Evolutionary conservation across 2,113 vertebrate species (phyloP).

Genomic region (Periophthalmus modestus): DNA sequence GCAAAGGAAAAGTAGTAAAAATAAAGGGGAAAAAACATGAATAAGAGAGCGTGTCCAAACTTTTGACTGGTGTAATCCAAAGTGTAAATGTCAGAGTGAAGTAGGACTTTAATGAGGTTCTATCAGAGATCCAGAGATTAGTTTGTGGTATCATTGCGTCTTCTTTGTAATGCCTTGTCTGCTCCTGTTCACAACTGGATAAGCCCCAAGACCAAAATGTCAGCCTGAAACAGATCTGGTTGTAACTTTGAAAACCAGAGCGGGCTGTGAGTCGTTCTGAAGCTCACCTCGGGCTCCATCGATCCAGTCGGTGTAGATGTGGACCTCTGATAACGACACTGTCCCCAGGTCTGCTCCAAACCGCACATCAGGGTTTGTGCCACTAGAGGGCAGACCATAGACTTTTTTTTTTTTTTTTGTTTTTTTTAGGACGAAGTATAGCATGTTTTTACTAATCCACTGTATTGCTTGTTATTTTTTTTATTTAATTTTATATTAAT

Average conservation of each 20-base stretch:
- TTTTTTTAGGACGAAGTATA: not conserved
- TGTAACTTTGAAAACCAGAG: not conserved
- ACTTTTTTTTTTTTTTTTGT: too few species aligned
- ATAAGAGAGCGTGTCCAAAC: too few species aligned
- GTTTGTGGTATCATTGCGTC: too few species aligned
- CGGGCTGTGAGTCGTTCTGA: not conserved
- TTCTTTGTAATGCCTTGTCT: not conserved
- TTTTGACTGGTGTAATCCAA: too few species aligned
- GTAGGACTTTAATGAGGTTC: too few species aligned
- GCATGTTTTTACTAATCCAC: too few species aligned
- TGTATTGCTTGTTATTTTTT: too few species aligned
- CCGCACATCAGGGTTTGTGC: not conserved
- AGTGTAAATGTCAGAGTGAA: too few species aligned
- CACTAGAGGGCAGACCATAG: not conserved
- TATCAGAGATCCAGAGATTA: too few species aligned
- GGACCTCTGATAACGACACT: not conserved
- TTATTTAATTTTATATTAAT: too few species aligned
- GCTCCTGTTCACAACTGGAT: not conserved
- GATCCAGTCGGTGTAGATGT: not conserved
- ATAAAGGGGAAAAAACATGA: too few species aligned
- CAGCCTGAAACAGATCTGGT: not conserved
- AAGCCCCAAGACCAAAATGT: not conserved
- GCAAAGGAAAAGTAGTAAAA: too few species aligned
- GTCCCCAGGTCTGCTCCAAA: not conserved
- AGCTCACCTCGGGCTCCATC: not conserved